These are phyloP conservation scores for Xylota sylvarum DNA, from an alignment of 2,888 invertebrate genomes.

Conservation along the genomic window DNA sequence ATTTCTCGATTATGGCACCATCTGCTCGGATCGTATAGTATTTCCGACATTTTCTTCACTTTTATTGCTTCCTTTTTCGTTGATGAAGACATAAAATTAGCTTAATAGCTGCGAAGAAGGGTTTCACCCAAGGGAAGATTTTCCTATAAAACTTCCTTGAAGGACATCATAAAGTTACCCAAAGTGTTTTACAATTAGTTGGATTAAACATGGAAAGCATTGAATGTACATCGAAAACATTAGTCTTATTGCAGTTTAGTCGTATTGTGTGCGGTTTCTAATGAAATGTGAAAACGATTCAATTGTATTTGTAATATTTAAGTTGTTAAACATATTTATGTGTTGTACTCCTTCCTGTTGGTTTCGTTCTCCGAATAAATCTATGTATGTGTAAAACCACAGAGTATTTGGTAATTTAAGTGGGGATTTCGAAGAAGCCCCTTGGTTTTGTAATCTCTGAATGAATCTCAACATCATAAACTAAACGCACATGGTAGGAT, in stretches of 20 bases:
- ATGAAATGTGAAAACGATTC: conserved; percentile 16
- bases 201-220: conserved; percentile 52
- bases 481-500: background rate
- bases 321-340: background rate
- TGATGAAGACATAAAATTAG: conserved; percentile 74
- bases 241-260: conserved; percentile 40
- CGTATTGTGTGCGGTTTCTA: conserved; percentile 33
- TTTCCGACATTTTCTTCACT: conserved; percentile 52
- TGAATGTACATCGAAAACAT: conserved; percentile 45
- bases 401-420: background rate
- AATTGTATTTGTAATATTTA: background rate
- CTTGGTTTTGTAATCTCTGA: background rate
- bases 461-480: background rate
- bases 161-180: conserved; percentile 60
- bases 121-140: conserved; percentile 57
- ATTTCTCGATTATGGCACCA: conserved; percentile 61
- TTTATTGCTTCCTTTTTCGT: conserved; percentile 70
- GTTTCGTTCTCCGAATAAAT: background rate
- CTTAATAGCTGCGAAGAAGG: conserved; percentile 66
- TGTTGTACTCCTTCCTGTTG: background rate
- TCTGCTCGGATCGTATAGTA: conserved; percentile 59
- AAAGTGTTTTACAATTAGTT: conserved; percentile 67
- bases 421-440: background rate
- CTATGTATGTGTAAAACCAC: background rate
- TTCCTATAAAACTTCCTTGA: conserved; percentile 53